Evolutionary conservation across 2,113 vertebrate genomes (phyloP), one percentile per base, ranked within the genome.

Genomic region (Chunga burmeisteri): DNA sequence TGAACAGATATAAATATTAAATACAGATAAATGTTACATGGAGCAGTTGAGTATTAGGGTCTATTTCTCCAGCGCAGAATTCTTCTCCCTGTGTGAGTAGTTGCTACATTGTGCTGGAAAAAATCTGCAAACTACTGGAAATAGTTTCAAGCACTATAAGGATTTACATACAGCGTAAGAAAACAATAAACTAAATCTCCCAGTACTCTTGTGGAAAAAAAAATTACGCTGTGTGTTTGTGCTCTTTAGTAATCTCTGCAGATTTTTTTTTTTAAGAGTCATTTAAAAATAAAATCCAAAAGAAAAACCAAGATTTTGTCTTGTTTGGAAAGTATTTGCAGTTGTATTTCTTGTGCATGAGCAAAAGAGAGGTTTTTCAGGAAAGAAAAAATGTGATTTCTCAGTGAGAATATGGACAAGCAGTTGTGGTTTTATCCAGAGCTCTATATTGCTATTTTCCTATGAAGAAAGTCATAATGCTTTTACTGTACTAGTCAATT

Each of bases 1-100:
- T 63, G 16, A 88, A 38, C 50, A 86, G 71, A 71, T 93, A 55
- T 22, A 90, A 96, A 88, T 95, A 86, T 67, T 92, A 96, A 96
- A 88, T 83, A 81, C 61, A 79, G 75, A 52, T 86, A 67, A 88
- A 72, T 86, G 49, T 92, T 92, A 36, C 55, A 5, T 58, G 58
- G 36, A 75, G 17, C 56, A 84, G 25, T 17, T 81, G 36, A 90
- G 63, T 81, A 71, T 38, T 66, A 17, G 34, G 79, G 34, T 68
- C 80, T 9, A 10, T 92, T 92, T 86, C 61, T 79, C 1, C 2
- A 78, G 68, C 40, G 42, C 50, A 86, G 67, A 86, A 67, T 92
- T 93, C 6, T 78, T 84, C 47, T 86, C 30, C 19, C 17, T 83
- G 46, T 66, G 18, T 77, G 26, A 71, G 47, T 19, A 47, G n/a